Percentiles rank a stretch among this genome's conserved stretches.
Evolutionary conservation across 64 coral and sea anemone species (phyloP).

Genomic region (Porites australiensis): DNA sequence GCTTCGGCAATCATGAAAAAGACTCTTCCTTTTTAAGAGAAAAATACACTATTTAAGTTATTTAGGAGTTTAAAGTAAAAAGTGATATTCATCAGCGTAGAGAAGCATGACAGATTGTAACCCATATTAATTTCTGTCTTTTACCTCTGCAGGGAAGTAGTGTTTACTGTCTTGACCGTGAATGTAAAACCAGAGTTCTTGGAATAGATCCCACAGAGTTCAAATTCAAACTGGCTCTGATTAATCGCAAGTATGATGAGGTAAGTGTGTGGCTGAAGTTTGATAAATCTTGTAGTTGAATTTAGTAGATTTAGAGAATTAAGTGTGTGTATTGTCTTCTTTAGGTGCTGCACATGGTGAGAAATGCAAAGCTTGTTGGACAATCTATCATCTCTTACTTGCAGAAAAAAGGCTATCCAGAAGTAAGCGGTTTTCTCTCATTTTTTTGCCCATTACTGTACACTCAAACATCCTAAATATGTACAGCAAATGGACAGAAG

Average conservation of each 20-base stretch:
- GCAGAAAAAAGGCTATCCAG: conserved; percentile 98
- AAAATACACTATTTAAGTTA: too few relatives aligned
- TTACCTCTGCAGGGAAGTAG: conserved; percentile 84
- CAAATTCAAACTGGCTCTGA: conserved; percentile 95
- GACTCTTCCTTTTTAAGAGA: too few relatives aligned
- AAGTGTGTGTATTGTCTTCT: not conserved
- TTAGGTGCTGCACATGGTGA: conserved; percentile 97
- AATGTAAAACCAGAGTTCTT: conserved; percentile 97
- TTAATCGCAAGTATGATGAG: conserved; percentile 99
- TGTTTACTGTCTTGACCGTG: conserved; percentile 97
- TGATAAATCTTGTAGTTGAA: too few relatives aligned
- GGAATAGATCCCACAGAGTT: conserved; percentile 99
- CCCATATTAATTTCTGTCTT: conserved; percentile 1
- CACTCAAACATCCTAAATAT: too few relatives aligned
- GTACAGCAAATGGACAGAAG: too few relatives aligned
- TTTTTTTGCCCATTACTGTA: not conserved
- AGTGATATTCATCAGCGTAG: too few relatives aligned
- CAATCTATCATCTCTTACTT: conserved; percentile 98
- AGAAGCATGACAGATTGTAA: not conserved
- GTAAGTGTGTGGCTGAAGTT: conserved; percentile 10
- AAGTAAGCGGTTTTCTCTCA: conserved; percentile 51
- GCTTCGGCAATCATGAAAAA: too few relatives aligned
- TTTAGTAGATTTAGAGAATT: not conserved
- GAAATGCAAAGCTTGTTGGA: conserved; percentile 99
- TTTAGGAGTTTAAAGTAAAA: too few relatives aligned